Evolutionary conservation across 2,113 vertebrate genomes (phyloP).

Genomic region (Antechinus stuartii): DNA sequence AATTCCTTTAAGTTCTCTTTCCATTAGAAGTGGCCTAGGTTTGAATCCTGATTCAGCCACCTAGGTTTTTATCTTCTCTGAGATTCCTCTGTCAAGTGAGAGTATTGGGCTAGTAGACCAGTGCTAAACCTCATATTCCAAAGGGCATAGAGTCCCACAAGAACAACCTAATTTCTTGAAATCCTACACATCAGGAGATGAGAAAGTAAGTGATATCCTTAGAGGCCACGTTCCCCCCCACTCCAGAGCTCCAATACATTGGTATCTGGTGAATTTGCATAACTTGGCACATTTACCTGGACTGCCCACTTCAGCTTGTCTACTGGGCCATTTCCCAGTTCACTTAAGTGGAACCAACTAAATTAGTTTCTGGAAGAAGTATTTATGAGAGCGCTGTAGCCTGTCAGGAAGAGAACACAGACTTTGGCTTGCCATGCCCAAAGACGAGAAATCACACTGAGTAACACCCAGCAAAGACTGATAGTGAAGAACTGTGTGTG

Average conservation of each 20-base stretch:
- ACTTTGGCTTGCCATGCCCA: neutral
- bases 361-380: constrained; percentile 7
- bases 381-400: neutral
- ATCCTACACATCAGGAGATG: neutral
- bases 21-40: neutral
- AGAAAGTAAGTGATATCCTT: neutral
- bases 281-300: neutral
- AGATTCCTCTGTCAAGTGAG: neutral
- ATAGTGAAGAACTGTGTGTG: neutral
- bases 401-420: neutral
- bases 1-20: neutral
- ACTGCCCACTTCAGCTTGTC: neutral
- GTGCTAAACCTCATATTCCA: neutral
- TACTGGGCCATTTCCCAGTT: neutral
- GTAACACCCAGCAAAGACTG: neutral
- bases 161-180: neutral
- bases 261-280: neutral
- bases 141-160: neutral
- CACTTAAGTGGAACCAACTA: neutral
- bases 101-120: neutral
- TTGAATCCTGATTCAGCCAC: neutral
- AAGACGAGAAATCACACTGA: neutral
- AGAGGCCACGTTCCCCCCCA: neutral
- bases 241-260: neutral
- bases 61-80: neutral